Evolutionary conservation across 2,888 invertebrate species (phyloP), one percentile per base, ranked within the genome.

Genomic region (Antheraea yamamai): DNA sequence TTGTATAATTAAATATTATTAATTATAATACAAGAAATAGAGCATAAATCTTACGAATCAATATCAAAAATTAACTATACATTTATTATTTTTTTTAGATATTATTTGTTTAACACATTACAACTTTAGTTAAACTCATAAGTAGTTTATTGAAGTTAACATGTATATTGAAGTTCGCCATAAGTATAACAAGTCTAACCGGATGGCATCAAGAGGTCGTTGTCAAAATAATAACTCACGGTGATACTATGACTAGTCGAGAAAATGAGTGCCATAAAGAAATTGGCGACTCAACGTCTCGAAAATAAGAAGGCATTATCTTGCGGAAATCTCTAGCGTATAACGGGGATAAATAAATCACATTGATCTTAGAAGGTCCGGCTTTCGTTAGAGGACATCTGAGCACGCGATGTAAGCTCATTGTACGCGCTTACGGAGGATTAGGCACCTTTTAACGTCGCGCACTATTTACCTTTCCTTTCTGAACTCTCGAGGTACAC

Each of bases 401-500:
- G 84, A 89, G 86, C 84, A 85, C 86, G 83, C 86, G 82, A 83
- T 84, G 83, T 92, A 92, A 93, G 93, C 93, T 90, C 88, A 89
- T 92, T 92, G 91, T 92, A 87, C 84, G 87, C 88, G 89, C 89
- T 92, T 88, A 88, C 80, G 84, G 81, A 78, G 89, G 91, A 92
- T 92, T 93, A 93, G 87, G 88, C 89, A 91, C 92, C 93, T 94
- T 94, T 92, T 93, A 92, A 86, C 91, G 89, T 89, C 84, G 87
- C 83, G 77, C 89, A 91, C 89, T 93, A 92, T 93, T 94, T 93
- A 91, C 91, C 86, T 89, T 88, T 81, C 85, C 85, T 85, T 86
- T 85, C 81, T 80, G 78, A 80, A 77, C 80, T 76, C 76, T 64
- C 75, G 82, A 84, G 82, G 84, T 84, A 83, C 82, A 88, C 88